Percentiles rank a stretch among this genome's conserved stretches.
Evolutionary conservation across 2,888 invertebrate genomes (phyloP).

Genomic region (Caenorhabditis afra): DNA sequence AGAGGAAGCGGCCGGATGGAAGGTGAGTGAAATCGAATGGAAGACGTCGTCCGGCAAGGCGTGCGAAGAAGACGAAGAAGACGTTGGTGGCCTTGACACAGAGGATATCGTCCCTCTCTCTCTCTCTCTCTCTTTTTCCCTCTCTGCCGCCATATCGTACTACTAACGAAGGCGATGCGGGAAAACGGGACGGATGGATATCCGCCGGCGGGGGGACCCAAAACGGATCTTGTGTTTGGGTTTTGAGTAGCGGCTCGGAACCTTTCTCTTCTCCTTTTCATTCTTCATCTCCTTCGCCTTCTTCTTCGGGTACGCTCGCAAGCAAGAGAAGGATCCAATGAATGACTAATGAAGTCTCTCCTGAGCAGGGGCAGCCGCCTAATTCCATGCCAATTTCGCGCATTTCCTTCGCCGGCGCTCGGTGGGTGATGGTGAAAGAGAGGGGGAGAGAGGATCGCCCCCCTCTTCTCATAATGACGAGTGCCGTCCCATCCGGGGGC

Average conservation of each 20-base stretch:
- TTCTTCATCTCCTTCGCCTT: slow-evolving; percentile 3
- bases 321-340: too few species aligned
- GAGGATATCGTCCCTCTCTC: too few species aligned
- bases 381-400: not conserved
- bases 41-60: not conserved
- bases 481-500: too few species aligned
- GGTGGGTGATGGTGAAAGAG: not conserved
- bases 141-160: too few species aligned
- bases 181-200: not conserved
- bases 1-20: slow-evolving; percentile 99
- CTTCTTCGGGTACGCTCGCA: not conserved
- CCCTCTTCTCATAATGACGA: slow-evolving; percentile 3
- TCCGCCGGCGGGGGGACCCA: too few species aligned
- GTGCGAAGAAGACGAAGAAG: too few species aligned
- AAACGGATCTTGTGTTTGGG: too few species aligned
- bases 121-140: too few species aligned
- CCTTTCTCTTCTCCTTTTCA: too few species aligned
- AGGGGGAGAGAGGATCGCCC: not conserved
- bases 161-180: not conserved
- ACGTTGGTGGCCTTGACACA: slow-evolving; percentile 40
- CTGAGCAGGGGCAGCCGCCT: too few species aligned
- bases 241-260: not conserved
- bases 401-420: not conserved
- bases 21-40: slow-evolving; percentile 85
- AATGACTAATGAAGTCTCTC: slow-evolving; percentile 31